Conservation (phyloP, 1,140 invertebrate species). For the Mylabris phalerata region DNA sequence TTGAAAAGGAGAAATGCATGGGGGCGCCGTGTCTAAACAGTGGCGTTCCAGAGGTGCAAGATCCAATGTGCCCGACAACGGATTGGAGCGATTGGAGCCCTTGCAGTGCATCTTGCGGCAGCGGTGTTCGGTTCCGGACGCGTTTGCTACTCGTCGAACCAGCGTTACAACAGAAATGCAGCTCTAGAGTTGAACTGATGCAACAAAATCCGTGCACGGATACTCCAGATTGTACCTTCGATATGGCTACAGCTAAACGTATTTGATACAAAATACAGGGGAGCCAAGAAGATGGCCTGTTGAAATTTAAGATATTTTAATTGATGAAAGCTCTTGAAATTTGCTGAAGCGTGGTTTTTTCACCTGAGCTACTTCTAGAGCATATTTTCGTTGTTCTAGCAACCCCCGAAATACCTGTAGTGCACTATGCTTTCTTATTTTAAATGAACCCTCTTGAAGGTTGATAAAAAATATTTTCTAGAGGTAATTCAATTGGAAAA, state of each 20-base stretch:
- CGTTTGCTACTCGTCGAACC: constrained; percentile 59
- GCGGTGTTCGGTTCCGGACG: constrained; percentile 62
- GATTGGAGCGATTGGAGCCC: constrained; percentile 68
- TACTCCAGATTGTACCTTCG: constrained; percentile 59
- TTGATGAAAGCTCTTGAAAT: no score
- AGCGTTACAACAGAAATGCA: constrained; percentile 52
- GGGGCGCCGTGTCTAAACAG: constrained; percentile 49
- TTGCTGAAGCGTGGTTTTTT: no score
- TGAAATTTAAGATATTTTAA: constrained; percentile 26
- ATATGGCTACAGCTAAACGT: constrained; percentile 66
- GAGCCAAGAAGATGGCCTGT: no score
- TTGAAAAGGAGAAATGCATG: constrained; percentile 73
- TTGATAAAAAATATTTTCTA: no score
- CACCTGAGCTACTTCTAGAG: no score
- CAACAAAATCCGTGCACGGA: constrained; percentile 60
- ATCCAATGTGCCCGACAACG: constrained; percentile 59
- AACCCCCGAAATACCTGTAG: no score
- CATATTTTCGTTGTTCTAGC: no score
- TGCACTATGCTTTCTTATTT: no score
- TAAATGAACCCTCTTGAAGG: no score
- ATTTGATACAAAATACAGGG: no score
- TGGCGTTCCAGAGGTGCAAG: constrained; percentile 43
- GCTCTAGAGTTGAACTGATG: constrained; percentile 52
- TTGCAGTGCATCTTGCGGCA: constrained; percentile 64
- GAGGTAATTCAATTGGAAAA: no score